Evolutionary conservation across 1,140 invertebrate species (phyloP).

Genomic region (Brachionus rubens): DNA sequence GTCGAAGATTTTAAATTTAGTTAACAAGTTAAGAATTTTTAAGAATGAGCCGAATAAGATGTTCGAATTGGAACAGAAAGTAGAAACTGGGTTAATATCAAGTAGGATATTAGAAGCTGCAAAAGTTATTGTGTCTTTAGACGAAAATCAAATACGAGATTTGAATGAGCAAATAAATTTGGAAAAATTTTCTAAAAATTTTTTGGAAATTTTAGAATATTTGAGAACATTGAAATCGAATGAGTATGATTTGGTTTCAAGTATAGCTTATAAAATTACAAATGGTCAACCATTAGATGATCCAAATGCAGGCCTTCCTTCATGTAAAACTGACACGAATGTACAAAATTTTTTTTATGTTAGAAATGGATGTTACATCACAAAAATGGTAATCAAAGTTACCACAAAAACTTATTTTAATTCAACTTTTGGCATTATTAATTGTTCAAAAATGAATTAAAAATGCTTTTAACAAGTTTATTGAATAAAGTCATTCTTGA

Average conservation of each 20-base stretch:
- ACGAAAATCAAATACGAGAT: not conserved
- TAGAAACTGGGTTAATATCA: not conserved
- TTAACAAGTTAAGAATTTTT: not conserved
- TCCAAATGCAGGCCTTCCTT: not conserved
- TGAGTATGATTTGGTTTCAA: not conserved
- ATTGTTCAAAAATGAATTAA: no score
- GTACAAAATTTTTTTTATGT: not conserved
- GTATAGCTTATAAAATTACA: not conserved
- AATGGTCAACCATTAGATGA: no score
- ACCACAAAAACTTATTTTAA: slow-evolving; percentile 7
- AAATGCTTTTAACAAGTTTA: no score
- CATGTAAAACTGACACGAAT: not conserved
- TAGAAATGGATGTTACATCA: not conserved
- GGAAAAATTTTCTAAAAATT: not conserved
- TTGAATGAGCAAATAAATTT: not conserved
- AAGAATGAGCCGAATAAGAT: not conserved
- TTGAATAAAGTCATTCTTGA: not conserved
- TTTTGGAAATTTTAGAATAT: not conserved
- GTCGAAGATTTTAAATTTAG: not conserved
- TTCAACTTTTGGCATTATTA: no score
- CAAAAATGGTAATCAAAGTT: not conserved
- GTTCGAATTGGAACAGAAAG: not conserved
- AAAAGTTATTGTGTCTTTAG: not conserved
- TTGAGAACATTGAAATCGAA: not conserved
- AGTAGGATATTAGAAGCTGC: not conserved